Evolutionary conservation across 2,888 invertebrate species (phyloP), one percentile per base, ranked within the genome.

Genomic region (Acleris sparsana): DNA sequence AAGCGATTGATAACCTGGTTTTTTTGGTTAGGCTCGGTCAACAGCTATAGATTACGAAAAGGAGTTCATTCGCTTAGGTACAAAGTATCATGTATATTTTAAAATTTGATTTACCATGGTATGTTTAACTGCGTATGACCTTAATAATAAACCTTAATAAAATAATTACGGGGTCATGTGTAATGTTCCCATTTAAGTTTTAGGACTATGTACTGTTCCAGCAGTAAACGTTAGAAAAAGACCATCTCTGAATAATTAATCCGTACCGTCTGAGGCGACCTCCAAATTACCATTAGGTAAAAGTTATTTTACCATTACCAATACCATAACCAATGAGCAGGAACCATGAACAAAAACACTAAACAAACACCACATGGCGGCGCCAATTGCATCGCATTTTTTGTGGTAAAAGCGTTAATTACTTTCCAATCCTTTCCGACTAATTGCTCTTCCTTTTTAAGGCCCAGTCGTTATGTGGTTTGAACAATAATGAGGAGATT

Each of bases 401-500:
- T 46, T n/a, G 18, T 55, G 48, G 39, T 55, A 48, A 48, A 58
- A 44, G 49, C 25, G 66, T 62, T 61, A 62, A 65, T 65, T 52
- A 57, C 61, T 49, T 58, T 13, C 53, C 43, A 49, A 53, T 59
- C 13, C 59, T 25, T 56, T 20, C 33, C 39, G 39, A 18, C 65
- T 61, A 52, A 65, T 65, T 43, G 25, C n/a, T 25, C 57, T 13
- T 20, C 13, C 11, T 60, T 33, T 61, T 46, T 56, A 20, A 25
- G 22, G 44, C 29, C 53, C 56, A 22, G 13, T 57, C 48, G 46
- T 48, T 57, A 52, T 56, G 56, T 52, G 61, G 61, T 62, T 60
- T 56, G 5, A 52, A 52, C 62, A 57, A 57, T 66, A 57, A 57
- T 53, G 52, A 46, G 57, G 62, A 57, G 52, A 66, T 66, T 66